A percentile compares a stretch with the other conserved stretches of the same genome.
Evolutionary conservation across 2,797 vertebrate genomes (phyloP).

Genomic region (Numenius phaeopus): DNA sequence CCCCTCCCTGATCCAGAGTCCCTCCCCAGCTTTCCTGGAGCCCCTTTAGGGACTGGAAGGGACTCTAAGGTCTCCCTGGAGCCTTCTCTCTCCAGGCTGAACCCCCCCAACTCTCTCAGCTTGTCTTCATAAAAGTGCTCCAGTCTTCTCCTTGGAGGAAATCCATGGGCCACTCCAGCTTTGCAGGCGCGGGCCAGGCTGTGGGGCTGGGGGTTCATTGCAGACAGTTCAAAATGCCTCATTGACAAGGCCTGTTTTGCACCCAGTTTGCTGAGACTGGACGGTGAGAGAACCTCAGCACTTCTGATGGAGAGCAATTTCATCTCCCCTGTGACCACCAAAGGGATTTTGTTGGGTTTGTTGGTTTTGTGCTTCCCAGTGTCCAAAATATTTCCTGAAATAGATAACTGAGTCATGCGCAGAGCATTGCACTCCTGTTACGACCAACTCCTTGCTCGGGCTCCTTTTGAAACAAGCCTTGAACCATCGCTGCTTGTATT

Average conservation of each 20-base stretch:
- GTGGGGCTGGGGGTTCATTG: not conserved
- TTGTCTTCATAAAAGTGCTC: not conserved
- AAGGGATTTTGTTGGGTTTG: not conserved
- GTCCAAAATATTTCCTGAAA: not conserved
- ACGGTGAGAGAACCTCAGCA: not conserved
- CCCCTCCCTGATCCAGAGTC: too few species aligned
- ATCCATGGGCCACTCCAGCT: not conserved
- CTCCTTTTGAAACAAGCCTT: not conserved
- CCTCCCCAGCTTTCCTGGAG: too few species aligned
- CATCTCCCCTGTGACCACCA: not conserved
- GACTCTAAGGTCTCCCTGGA: not conserved
- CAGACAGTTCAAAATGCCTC: fast-evolving
- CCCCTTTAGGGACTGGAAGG: too few species aligned
- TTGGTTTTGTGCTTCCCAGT: not conserved
- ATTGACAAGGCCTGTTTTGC: fast-evolving
- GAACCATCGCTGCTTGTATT: not conserved
- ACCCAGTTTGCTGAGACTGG: not conserved
- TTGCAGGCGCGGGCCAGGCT: fast-evolving
- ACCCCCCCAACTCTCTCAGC: not conserved
- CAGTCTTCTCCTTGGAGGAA: not conserved
- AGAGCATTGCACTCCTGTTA: not conserved
- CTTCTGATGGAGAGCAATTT: not conserved
- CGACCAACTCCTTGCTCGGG: not conserved
- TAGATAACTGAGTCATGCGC: not conserved
- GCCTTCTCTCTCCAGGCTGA: not conserved